Conservation (phyloP, 2,888 invertebrate genomes). For the Bombyx huttoni region DNA sequence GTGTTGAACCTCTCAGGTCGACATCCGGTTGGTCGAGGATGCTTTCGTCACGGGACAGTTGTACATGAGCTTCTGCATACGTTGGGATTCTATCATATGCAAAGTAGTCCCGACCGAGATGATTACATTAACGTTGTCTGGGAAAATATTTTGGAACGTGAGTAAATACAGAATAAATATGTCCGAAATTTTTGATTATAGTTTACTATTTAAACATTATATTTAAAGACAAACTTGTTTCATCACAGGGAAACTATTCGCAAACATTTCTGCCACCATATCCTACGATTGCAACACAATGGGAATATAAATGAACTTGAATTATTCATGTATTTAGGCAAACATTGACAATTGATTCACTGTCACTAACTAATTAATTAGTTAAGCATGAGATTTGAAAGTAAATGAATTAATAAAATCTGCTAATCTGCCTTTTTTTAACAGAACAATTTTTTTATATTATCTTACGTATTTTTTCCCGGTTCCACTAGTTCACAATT, state of each 20-base stretch:
- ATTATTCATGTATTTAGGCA: constrained; percentile 7
- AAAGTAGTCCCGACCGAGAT: constrained; percentile 83
- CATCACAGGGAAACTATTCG: not conserved
- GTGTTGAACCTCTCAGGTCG: constrained; percentile 70
- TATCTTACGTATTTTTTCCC: too few species aligned
- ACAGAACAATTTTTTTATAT: too few species aligned
- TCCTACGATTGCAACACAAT: constrained; percentile 16
- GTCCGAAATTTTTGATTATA: not conserved
- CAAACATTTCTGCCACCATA: constrained; percentile 3
- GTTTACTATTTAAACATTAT: not conserved
- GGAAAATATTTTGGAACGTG: constrained; percentile 78
- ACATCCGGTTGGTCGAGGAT: constrained; percentile 71
- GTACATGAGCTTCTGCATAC: constrained; percentile 85
- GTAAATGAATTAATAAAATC: too few species aligned
- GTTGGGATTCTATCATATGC: constrained; percentile 88
- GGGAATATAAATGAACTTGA: constrained; percentile 23
- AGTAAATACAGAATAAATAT: constrained; percentile 16
- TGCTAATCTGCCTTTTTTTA: too few species aligned
- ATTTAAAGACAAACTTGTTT: not conserved
- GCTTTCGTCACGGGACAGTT: constrained; percentile 77
- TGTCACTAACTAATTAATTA: too few species aligned
- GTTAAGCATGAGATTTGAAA: too few species aligned
- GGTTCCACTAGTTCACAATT: not conserved
- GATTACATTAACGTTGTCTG: constrained; percentile 80
- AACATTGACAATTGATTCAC: not conserved